phyloP scores from a whole-genome alignment of 1,140 invertebrate species.

The Aphaenogaster ashmeadi region DNA sequence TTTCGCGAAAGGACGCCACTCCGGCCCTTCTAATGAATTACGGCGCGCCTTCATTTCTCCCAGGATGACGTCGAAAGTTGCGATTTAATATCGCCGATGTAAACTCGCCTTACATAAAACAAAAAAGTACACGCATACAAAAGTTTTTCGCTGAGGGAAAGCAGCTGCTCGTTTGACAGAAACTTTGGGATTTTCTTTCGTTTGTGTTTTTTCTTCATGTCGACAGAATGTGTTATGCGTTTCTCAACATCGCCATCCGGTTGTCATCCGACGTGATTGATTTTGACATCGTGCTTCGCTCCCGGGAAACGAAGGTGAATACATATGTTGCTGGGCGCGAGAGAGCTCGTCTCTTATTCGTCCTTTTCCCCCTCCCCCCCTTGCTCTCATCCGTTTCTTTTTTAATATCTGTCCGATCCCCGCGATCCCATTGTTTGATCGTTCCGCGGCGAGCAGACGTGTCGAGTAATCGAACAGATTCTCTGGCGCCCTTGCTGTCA shows the following conservation, averaged over 20 bases:
- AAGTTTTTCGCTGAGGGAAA: slow-evolving; percentile 6
- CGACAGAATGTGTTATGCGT: slow-evolving; percentile 60
- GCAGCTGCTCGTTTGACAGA: not conserved
- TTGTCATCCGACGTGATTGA: slow-evolving; percentile 82
- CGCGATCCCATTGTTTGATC: slow-evolving; percentile 59
- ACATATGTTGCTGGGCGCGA: slow-evolving; percentile 77
- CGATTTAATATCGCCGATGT: slow-evolving; percentile 51
- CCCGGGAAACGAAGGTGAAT: slow-evolving; percentile 69
- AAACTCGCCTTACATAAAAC: not conserved
- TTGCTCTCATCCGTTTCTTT: slow-evolving; percentile 25
- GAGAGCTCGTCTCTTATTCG: slow-evolving; percentile 70
- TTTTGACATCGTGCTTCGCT: slow-evolving; percentile 77
- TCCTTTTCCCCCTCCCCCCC: not conserved
- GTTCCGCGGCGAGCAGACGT: slow-evolving; percentile 44
- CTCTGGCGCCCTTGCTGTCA: slow-evolving; percentile 21
- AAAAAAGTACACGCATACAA: slow-evolving; percentile 14
- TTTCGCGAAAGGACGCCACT: slow-evolving; percentile 53
- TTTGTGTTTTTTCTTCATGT: not conserved
- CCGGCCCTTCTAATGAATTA: slow-evolving; percentile 54
- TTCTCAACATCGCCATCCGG: slow-evolving; percentile 68
- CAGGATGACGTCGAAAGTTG: slow-evolving; percentile 34
- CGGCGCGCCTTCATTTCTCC: slow-evolving; percentile 36
- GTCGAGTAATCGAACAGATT: slow-evolving; percentile 40
- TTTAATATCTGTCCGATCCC: slow-evolving; percentile 71
- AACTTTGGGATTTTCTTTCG: slow-evolving; percentile 2